phyloP scores from a whole-genome alignment of 2,797 vertebrate genomes.

The Valencia hispanica region DNA sequence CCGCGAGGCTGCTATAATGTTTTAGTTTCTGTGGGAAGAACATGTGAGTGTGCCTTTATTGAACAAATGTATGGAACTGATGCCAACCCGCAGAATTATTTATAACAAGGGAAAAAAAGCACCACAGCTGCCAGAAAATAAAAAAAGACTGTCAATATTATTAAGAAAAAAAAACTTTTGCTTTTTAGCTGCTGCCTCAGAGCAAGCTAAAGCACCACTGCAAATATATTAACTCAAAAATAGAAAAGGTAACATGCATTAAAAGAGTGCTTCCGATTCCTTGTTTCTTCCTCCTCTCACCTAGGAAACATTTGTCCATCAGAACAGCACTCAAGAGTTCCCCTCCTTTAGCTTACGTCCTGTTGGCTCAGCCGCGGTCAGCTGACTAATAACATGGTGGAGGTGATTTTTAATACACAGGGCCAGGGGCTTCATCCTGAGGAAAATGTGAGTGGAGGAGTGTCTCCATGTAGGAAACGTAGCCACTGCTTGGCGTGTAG shows the following conservation, averaged over 20 bases:
- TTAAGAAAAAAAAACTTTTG: conserved; percentile 24
- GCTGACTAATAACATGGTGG: conserved; percentile 31
- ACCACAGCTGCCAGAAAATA: conserved; percentile 51
- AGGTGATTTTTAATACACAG: conserved; percentile 71
- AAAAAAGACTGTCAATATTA: conserved; percentile 11
- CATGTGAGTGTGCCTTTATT: conserved; percentile 50
- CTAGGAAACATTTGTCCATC: conserved; percentile 50
- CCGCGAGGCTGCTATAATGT: conserved; percentile 29
- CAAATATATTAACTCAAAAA: conserved; percentile 67
- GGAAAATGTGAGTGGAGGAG: conserved; percentile 87
- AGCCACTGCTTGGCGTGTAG: conserved; percentile 81
- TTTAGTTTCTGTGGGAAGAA: conserved; percentile 55
- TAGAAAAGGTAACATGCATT: conserved; percentile 71
- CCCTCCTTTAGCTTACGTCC: conserved; percentile 63
- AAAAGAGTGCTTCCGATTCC: conserved; percentile 63
- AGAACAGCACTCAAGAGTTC: conserved; percentile 51
- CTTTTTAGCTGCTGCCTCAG: conserved; percentile 46
- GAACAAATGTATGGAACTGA: conserved; percentile 71
- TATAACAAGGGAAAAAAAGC: conserved; percentile 49
- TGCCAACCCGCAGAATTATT: conserved; percentile 56
- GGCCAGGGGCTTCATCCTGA: conserved; percentile 66
- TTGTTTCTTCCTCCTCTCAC: conserved; percentile 29
- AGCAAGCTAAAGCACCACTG: conserved; percentile 61
- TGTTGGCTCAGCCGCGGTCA: conserved; percentile 46
- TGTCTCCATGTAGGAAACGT: conserved; percentile 88